Percentiles rank a stretch among this genome's conserved stretches.
Conservation (phyloP, 2,797 vertebrate species). For the Etheostoma perlongum region DNA sequence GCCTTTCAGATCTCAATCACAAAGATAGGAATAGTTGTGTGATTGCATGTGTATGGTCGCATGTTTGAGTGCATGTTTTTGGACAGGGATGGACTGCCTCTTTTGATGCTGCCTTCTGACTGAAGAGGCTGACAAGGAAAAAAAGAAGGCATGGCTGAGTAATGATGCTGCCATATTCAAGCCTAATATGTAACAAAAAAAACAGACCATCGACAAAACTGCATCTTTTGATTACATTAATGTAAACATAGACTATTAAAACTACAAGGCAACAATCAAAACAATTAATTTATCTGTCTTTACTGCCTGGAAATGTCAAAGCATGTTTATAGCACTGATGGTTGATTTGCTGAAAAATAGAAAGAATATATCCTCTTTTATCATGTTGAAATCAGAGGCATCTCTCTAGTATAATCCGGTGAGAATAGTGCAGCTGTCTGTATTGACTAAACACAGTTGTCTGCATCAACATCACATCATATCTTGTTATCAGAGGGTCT, state of each 20-base stretch:
- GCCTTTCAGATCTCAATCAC: slow-evolving; percentile 68
- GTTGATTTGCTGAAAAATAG: slow-evolving; percentile 9
- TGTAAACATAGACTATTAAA: background rate
- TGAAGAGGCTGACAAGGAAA: slow-evolving; percentile 65
- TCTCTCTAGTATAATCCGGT: slow-evolving; percentile 51
- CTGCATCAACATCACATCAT: slow-evolving; percentile 68
- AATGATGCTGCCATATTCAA: slow-evolving; percentile 58
- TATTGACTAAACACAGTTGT: slow-evolving; percentile 70
- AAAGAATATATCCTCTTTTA: slow-evolving; percentile 39
- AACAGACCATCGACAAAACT: background rate
- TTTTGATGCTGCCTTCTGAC: slow-evolving; percentile 53
- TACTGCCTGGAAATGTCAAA: background rate
- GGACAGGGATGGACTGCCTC: slow-evolving; percentile 38
- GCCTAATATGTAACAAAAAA: background rate
- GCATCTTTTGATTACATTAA: background rate
- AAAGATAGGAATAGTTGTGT: slow-evolving; percentile 57
- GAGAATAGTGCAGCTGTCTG: slow-evolving; percentile 61
- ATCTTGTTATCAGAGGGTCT: slow-evolving; percentile 68
- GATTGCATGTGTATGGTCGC: slow-evolving; percentile 23
- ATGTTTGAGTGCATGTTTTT: slow-evolving; percentile 43
- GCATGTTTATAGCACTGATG: background rate
- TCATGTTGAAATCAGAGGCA: slow-evolving; percentile 60
- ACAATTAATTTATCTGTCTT: background rate
- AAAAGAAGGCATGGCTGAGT: slow-evolving; percentile 58
- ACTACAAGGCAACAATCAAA: background rate